Percentiles rank a stretch among this genome's conserved stretches.
Evolutionary conservation across 92 coral and sea anemone genomes (phyloP).

Genomic region (Palythoa grandiflora): DNA sequence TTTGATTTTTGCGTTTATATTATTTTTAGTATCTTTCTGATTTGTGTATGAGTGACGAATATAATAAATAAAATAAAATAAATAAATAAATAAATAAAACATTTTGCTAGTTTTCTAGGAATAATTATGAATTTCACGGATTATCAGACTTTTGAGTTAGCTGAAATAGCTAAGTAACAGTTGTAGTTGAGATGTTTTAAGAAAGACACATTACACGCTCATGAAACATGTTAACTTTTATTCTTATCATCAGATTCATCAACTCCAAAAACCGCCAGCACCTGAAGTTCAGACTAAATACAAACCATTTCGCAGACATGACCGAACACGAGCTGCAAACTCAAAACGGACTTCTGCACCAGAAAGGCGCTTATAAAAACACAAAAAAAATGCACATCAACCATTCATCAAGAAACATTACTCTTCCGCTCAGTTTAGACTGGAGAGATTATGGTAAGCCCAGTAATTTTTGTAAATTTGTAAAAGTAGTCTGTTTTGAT

Average conservation of each 20-base stretch:
- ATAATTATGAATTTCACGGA: no score
- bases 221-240: background rate
- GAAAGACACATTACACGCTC: no score
- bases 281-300: constrained; percentile 72
- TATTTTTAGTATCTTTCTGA: no score
- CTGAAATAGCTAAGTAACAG: background rate
- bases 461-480: no score
- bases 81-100: no score
- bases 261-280: constrained; percentile 91
- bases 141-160: no score
- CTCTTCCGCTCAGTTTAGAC: constrained; percentile 75
- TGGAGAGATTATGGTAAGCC: constrained; percentile 97
- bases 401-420: constrained; percentile 9
- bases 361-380: constrained; percentile 20
- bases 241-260: constrained; percentile 67
- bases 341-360: constrained; percentile 82
- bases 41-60: no score
- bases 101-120: no score
- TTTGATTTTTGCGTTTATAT: no score
- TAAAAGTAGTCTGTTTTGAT: background rate
- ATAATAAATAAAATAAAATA: no score
- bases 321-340: constrained; percentile 77
- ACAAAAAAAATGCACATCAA: constrained; percentile 62
- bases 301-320: constrained; percentile 90
- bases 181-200: background rate